phyloP scores from a whole-genome alignment of 2,113 vertebrate genomes.

The Orthochromis indermauri region DNA sequence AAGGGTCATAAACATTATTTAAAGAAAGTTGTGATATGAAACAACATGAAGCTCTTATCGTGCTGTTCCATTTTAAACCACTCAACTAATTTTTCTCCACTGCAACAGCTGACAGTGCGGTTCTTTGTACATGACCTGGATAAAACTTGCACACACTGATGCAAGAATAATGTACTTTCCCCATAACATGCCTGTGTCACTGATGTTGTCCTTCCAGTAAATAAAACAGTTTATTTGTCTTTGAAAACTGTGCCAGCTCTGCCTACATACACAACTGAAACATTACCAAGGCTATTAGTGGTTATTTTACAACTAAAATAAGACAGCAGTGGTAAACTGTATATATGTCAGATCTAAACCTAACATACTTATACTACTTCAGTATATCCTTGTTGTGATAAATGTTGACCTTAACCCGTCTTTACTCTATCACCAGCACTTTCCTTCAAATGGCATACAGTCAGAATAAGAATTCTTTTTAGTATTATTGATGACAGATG shows the following conservation, averaged over 20 bases:
- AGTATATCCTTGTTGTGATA: background rate
- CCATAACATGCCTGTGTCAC: background rate
- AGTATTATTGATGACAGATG: background rate
- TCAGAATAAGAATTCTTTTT: slow-evolving; percentile 4
- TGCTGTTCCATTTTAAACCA: background rate
- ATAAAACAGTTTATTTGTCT: background rate
- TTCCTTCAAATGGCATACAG: background rate
- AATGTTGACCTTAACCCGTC: background rate
- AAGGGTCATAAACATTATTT: background rate
- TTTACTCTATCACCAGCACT: background rate
- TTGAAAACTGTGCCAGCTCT: background rate
- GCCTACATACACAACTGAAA: background rate
- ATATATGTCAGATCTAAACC: background rate
- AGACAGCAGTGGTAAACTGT: background rate
- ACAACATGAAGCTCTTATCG: background rate
- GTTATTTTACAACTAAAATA: background rate
- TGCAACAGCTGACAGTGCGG: background rate
- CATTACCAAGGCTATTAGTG: background rate
- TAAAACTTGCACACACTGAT: background rate
- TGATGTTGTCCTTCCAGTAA: slow-evolving; percentile 11
- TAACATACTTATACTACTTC: background rate
- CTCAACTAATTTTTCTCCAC: background rate
- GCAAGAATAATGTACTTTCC: slow-evolving; percentile 27
- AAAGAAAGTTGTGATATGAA: background rate
- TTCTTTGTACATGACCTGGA: slow-evolving; percentile 10